These are phyloP conservation scores for Aleiodes leptofemur DNA, from an alignment of 2,888 invertebrate species.

Conservation along the genomic window DNA sequence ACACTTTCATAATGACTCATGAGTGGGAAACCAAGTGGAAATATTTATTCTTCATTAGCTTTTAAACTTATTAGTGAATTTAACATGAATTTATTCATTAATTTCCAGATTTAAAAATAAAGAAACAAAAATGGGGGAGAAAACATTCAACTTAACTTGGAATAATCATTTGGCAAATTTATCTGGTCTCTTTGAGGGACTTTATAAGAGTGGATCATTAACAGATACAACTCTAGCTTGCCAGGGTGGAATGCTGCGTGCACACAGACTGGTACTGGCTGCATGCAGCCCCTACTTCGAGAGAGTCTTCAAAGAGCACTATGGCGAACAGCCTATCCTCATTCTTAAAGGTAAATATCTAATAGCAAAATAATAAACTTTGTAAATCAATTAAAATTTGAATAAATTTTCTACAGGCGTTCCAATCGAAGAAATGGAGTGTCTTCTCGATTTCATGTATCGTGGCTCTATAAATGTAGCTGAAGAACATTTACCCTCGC, in stretches of 20 bases:
- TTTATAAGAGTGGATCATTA: conserved; percentile 83
- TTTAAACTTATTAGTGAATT: neutral
- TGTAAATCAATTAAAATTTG: neutral
- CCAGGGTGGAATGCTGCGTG: conserved; percentile 83
- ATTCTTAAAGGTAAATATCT: conserved; percentile 78
- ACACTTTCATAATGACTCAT: neutral
- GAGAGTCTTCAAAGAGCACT: conserved; percentile 85
- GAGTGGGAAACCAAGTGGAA: neutral
- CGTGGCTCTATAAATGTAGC: conserved; percentile 83
- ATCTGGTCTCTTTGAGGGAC: conserved; percentile 82
- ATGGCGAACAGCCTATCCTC: conserved; percentile 84
- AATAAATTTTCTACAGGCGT: conserved; percentile 74
- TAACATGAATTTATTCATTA: neutral
- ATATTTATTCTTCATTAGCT: neutral
- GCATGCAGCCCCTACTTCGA: conserved; percentile 88
- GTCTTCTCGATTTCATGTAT: conserved; percentile 84
- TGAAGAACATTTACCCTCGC: conserved; percentile 79
- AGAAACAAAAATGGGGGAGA: conserved; percentile 76
- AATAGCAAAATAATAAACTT: neutral
- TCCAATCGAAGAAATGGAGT: conserved; percentile 81
- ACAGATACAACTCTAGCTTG: conserved; percentile 85
- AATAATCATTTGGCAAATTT: conserved; percentile 85
- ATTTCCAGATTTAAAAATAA: neutral
- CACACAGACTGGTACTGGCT: conserved; percentile 84
- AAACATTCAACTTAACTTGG: conserved; percentile 84